Percentiles rank a stretch among this genome's conserved stretches.
Conservation (phyloP, 92 coral and sea anemone species). For the Epizoanthus rinbou region DNA sequence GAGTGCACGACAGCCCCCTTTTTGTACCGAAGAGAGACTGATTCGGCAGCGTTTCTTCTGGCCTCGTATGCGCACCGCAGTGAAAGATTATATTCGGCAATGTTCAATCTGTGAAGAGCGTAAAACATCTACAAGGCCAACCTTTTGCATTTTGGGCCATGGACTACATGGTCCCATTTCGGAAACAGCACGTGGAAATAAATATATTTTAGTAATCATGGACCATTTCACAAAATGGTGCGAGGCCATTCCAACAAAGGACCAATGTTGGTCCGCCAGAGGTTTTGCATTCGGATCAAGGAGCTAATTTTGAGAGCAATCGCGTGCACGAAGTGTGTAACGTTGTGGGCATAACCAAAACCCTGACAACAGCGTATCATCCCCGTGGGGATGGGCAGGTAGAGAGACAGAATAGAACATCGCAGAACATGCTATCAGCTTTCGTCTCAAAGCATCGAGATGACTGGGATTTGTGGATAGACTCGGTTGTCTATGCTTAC, state of each 20-base stretch:
- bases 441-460: constrained; percentile 44
- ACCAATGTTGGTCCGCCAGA: constrained; percentile 44
- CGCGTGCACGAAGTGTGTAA: constrained; percentile 57
- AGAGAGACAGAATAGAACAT: constrained; percentile 59
- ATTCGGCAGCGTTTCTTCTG: constrained; percentile 36
- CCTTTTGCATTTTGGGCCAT: constrained; percentile 58
- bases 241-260: constrained; percentile 31
- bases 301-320: constrained; percentile 46
- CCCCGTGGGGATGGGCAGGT: constrained; percentile 55
- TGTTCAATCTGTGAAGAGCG: constrained; percentile 30
- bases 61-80: constrained; percentile 25
- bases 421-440: constrained; percentile 58
- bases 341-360: constrained; percentile 54
- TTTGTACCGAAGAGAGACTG: background rate
- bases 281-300: too few species aligned
- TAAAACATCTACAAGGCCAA: constrained; percentile 8
- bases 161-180: constrained; percentile 36
- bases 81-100: constrained; percentile 12
- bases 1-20: constrained; percentile 45
- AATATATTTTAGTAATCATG: constrained; percentile 27
- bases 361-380: constrained; percentile 57
- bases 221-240: too few species aligned
- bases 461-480: constrained; percentile 61
- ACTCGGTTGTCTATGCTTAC: constrained; percentile 50
- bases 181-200: constrained; percentile 20